Base-by-base conservation (phyloP, 1,140 invertebrate genomes). In the Protaetia brevitarsis region DNA sequence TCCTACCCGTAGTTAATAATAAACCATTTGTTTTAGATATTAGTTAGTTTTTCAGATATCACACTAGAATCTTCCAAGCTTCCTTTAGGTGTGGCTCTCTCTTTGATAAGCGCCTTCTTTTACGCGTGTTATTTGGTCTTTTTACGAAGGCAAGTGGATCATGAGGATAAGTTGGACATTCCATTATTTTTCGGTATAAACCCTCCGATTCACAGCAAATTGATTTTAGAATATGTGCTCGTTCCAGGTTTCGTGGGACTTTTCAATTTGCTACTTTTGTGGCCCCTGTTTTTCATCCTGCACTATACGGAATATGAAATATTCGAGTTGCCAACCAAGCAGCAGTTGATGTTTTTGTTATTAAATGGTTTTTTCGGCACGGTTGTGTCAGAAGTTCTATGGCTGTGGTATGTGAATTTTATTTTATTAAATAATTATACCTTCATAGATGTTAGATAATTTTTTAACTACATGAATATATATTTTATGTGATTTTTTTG, bases 351-450 rank as follows among this genome's bases (percentile, higher is more conserved):
- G 3, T 85, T 90, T 74, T 80, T 96, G 68, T 80, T 93, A 63
- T 78, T 94, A 28, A 95, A 95, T 80, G 93, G 93, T 66, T 77
- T 96, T n/a, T 82, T 95, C 71, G 92, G 92, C 63, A 95, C 93
- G 31, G 90, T 95, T 61, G 77, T 95, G 6, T 91, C 91, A 3
- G 91, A 95, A 82, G 87, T 92, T 27, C 79, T 95, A 45, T 95
- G 93, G 93, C 79, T 96, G 28, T 95, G 93, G 92, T 94, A 82
- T 67, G 66, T 58, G 23, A 51, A 51, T 13, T 8, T 51, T 51
- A 5, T 51, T 7, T 8, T 13, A 13, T 51, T 7, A 6, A 51
- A 8, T 7, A 51, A 5, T 8, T 13, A 13, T 19, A 51, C 10
- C 21, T 51, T 51, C 6, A 51, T 13, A 51, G 6, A 21, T 45